Conservation (phyloP, 2,113 vertebrate species). For the Apodemus sylvaticus region DNA sequence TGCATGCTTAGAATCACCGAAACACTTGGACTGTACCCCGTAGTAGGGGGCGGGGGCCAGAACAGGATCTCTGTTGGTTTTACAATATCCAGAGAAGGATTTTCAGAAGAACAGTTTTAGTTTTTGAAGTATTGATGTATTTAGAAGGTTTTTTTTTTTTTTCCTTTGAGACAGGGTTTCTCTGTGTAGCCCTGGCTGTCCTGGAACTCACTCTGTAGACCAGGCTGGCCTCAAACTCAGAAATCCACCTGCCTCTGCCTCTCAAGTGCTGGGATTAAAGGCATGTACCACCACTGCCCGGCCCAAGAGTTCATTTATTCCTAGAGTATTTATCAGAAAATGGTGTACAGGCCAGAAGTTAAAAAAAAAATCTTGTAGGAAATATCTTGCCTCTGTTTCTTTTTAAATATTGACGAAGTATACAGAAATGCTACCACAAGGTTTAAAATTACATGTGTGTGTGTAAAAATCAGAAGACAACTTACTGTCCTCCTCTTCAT, state of each 20-base stretch:
- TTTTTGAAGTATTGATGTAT: conserved; percentile 16
- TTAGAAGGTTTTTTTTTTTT: too few relatives aligned
- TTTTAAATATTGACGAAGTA: conserved; percentile 31
- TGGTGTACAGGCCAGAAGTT: not conserved
- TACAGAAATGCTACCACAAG: not conserved
- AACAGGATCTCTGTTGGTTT: not conserved
- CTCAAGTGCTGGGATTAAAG: too few relatives aligned
- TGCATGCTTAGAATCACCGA: rapidly evolving
- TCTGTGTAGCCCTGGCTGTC: too few relatives aligned
- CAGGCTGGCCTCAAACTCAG: too few relatives aligned
- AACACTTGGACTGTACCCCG: not conserved
- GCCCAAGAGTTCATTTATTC: not conserved
- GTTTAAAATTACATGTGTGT: not conserved
- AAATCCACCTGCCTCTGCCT: too few relatives aligned
- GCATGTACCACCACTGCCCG: too few relatives aligned
- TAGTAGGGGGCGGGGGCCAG: not conserved
- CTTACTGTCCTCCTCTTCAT: too few relatives aligned
- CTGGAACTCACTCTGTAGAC: too few relatives aligned
- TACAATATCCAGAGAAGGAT: not conserved
- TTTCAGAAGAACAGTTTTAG: conserved; percentile 7
- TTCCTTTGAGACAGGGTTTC: too few relatives aligned
- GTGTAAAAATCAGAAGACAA: too few relatives aligned
- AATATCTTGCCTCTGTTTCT: not conserved
- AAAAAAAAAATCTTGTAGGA: not conserved
- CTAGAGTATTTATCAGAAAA: not conserved